Base-by-base conservation (phyloP, 1,140 invertebrate species). In the Elysia chlorotica region DNA sequence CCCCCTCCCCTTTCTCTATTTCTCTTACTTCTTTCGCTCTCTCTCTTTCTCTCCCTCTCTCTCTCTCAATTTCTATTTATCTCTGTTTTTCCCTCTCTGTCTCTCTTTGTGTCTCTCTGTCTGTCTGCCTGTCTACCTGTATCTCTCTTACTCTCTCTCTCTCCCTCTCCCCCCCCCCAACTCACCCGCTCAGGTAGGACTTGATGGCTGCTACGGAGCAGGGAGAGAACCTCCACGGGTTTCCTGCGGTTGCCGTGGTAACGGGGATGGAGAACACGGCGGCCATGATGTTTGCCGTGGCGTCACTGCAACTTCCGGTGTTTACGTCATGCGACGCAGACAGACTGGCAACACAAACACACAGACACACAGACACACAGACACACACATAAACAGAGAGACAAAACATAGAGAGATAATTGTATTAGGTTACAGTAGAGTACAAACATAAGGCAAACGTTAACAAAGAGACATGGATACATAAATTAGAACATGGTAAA, bases 131-230 rank as follows among this genome's bases (percentile, higher is more conserved):
- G n/a, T n/a, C n/a, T n/a, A n/a, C n/a, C n/a, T n/a, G n/a, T n/a
- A n/a, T n/a, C n/a, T n/a, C n/a, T n/a, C n/a, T n/a, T n/a, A n/a
- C n/a, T n/a, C n/a, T n/a, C n/a, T n/a, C n/a, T n/a, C n/a, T n/a
- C n/a, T n/a, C n/a, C n/a, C n/a, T n/a, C n/a, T n/a, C n/a, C n/a
- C n/a, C n/a, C n/a, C n/a, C n/a, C n/a, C n/a, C n/a, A n/a, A n/a
- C 63, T 65, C 2, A 65, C 63, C 33, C 10, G 17, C n/a, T 65
- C 2, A 65, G 36, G 36, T 65, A 65, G n/a, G 17, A 33, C 59
- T 62, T 62, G n/a, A 62, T 33, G 4, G 59, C 30, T 10, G 30
- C n/a, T 3, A 62, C n/a, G 6, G 59, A 62, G 31, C 59, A 62
- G 6, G 4, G 3, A n/a, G 59, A 62, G 28, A 62, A 62, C n/a